Conservation (phyloP, 1,140 invertebrate species). For the Orchesella cincta region DNA sequence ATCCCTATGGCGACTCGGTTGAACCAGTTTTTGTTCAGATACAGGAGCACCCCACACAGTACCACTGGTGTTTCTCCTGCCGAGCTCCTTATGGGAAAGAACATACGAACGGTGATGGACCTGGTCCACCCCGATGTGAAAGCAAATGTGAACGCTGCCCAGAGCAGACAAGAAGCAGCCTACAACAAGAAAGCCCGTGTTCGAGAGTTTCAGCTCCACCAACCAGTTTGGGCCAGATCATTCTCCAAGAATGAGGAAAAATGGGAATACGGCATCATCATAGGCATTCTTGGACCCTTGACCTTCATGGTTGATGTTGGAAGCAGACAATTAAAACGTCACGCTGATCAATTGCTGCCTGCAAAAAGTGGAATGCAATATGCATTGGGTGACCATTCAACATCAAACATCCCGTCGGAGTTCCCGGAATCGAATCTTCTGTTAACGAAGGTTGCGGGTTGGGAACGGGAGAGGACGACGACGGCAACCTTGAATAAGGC, state of each 20-base stretch:
- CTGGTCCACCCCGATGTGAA: not conserved
- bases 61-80: constrained; percentile 49
- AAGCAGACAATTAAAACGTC: not conserved
- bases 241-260: not conserved
- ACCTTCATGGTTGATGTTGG: not conserved
- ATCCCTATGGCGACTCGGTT: not conserved
- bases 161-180: not conserved
- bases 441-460: not conserved
- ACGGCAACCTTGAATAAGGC: too few relatives aligned
- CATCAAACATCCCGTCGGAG: not conserved
- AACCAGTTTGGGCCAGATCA: not conserved
- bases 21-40: constrained; percentile 51
- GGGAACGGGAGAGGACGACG: not conserved
- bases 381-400: not conserved
- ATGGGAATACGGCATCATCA: not conserved
- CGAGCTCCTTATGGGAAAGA: constrained; percentile 31
- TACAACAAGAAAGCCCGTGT: not conserved
- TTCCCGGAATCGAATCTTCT: not conserved
- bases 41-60: constrained; percentile 51
- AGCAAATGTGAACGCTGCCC: not conserved
- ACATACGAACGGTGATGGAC: not conserved
- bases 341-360: not conserved
- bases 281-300: not conserved
- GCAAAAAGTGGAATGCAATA: not conserved
- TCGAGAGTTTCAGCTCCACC: not conserved